phyloP scores from a whole-genome alignment of 2,888 invertebrate species.

The Calameuta pallipes region DNA sequence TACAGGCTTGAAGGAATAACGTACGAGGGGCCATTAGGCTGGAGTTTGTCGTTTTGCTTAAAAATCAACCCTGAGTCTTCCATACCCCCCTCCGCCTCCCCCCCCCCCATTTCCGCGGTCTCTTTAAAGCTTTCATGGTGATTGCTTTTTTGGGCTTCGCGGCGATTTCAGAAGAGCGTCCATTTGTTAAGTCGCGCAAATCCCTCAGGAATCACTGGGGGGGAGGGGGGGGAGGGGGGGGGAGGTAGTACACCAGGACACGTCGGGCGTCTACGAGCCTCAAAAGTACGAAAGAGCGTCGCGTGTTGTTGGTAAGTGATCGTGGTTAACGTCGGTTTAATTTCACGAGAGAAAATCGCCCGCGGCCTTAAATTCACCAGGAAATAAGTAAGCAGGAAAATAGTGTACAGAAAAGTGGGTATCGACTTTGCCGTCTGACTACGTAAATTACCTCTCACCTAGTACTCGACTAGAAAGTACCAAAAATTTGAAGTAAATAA shows the following conservation, averaged over 20 bases:
- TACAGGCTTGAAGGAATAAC: neutral
- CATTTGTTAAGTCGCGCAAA: conserved; percentile 36
- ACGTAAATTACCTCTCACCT: neutral
- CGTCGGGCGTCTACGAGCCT: neutral
- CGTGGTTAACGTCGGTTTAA: neutral
- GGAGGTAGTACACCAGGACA: neutral
- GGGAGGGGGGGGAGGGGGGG: rapidly evolving
- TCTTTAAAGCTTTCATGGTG: conserved; percentile 49
- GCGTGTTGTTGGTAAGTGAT: neutral
- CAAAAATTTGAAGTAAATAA: neutral
- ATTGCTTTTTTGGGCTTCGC: conserved; percentile 48
- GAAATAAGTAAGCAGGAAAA: neutral
- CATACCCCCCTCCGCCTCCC: neutral
- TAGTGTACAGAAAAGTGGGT: neutral
- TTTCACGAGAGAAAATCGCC: neutral
- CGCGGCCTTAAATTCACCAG: neutral
- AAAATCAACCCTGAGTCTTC: neutral
- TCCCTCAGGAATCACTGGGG: neutral
- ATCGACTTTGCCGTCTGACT: no score
- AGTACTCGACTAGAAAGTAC: neutral
- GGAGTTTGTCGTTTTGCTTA: neutral
- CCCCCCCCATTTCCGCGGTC: neutral
- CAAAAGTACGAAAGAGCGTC: neutral
- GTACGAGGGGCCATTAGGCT: neutral
- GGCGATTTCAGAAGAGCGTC: neutral